Base-by-base conservation (phyloP, 2,888 invertebrate species). In the Andrena bucephala region DNA sequence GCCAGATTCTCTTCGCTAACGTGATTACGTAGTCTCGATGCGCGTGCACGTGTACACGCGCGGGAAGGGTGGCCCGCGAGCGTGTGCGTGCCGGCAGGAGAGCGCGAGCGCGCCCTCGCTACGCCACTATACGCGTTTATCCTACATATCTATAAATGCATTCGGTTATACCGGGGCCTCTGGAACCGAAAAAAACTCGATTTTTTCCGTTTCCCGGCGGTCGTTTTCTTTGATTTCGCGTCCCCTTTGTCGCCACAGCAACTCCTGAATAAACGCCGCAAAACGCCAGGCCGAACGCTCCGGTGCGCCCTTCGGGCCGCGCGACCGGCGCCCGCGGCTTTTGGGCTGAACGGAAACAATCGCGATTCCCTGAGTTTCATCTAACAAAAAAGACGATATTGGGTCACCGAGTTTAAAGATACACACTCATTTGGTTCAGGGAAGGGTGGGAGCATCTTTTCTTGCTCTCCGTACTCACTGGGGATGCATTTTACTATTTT, bases 1-100 rank as follows among this genome's bases (percentile, higher is more conserved):
- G 86, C 90, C 88, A 85, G 89, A 87, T 87, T 89, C 88, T 85
- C 89, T 86, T 84, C 89, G 87, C 86, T 88, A 89, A 88, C 89
- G 87, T 88, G 84, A 87, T 89, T 89, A 89, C 86, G 87, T 86
- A 83, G 87, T 83, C 85, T 83, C 86, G 83, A 88, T 83, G 76
- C 73, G 60, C 77, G 75, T 77, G 77, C 71, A 73, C 66, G 74
- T 85, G 42, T 66, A 65, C 62, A 54, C 62, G 57, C 70, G 75
- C 62, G 50, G 10, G 13, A 48, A 73, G 29, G 42, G 68, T 31
- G 62, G 52, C 7, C 16, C 7, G 33, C 27, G n/a, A 13, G 6
- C 13, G 63, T 66, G 60, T 60, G 24, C 33, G 65, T 65, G 54
- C 67, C 16, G 33, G 65, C 52, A 33, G 20, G 65, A 27, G 66